These are phyloP conservation scores for Isichthys henryi DNA, from an alignment of 2,113 vertebrate genomes.

Conservation along the genomic window DNA sequence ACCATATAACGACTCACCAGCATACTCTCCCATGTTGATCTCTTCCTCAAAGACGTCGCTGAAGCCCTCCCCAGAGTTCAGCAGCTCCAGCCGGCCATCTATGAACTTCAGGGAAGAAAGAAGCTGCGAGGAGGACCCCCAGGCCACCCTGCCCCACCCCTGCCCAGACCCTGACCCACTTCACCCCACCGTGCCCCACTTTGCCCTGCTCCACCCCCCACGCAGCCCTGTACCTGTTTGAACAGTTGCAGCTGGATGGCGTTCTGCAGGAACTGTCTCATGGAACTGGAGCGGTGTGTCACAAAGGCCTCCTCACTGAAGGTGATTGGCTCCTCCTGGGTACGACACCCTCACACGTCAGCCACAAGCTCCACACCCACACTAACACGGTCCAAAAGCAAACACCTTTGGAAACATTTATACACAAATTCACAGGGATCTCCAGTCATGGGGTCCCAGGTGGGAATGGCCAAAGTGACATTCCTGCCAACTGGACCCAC, in stretches of 20 bases:
- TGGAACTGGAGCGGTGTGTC: slow-evolving; percentile 84
- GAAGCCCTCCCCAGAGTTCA: slow-evolving; percentile 93
- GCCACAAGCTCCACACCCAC: not conserved
- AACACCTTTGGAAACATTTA: not conserved
- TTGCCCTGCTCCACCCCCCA: not conserved
- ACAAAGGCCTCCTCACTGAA: slow-evolving; percentile 86
- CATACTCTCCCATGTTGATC: slow-evolving; percentile 90
- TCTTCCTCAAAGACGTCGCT: slow-evolving; percentile 95
- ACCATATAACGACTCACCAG: slow-evolving; percentile 59
- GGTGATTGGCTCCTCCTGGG: slow-evolving; percentile 86
- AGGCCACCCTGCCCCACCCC: no score
- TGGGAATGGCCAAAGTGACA: not conserved
- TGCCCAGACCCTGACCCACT: not conserved
- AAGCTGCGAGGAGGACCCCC: not conserved
- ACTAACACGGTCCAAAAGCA: not conserved
- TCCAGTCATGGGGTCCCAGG: not conserved
- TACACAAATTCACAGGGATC: not conserved
- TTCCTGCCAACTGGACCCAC: not conserved
- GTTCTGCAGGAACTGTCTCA: slow-evolving; percentile 91
- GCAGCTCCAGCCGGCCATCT: slow-evolving; percentile 84
- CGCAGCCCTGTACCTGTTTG: slow-evolving; percentile 73
- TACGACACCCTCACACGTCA: slow-evolving; percentile 10
- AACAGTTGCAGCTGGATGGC: slow-evolving; percentile 96
- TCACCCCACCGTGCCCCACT: not conserved
- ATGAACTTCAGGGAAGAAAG: slow-evolving; percentile 72